phyloP scores from a whole-genome alignment of 1,140 invertebrate species.

The Hirudo medicinalis region DNA sequence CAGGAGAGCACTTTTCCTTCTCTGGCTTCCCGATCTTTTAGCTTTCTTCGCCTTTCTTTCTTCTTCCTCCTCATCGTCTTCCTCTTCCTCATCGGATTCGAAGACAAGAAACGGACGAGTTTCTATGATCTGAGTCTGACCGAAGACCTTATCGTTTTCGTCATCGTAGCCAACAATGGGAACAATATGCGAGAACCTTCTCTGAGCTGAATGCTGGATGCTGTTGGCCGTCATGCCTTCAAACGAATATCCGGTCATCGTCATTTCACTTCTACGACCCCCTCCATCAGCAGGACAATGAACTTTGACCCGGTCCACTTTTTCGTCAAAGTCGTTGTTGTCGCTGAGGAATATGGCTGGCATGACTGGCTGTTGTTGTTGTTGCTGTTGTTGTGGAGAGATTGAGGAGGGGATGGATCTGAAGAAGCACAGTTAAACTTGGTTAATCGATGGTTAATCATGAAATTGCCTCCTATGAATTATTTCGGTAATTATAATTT shows the following conservation, averaged over 20 bases:
- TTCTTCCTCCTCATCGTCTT: neutral
- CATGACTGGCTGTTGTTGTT: neutral
- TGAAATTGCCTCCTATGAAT: too few species aligned
- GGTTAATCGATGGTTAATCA: too few species aligned
- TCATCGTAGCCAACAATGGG: slow-evolving; percentile 8
- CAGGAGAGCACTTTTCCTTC: slow-evolving; percentile 12
- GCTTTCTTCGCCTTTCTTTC: neutral
- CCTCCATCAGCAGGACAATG: neutral
- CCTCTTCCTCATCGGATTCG: slow-evolving; percentile 2
- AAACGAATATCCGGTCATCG: slow-evolving; percentile 1
- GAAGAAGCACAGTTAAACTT: too few species aligned
- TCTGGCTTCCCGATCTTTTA: neutral
- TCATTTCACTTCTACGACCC: neutral
- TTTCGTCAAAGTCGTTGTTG: slow-evolving; percentile 2
- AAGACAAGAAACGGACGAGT: slow-evolving; percentile 5
- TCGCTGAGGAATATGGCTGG: neutral
- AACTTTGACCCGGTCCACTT: neutral
- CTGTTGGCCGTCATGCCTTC: neutral
- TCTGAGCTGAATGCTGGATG: neutral
- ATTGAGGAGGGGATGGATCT: too few species aligned
- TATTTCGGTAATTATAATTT: too few species aligned
- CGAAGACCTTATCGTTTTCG: neutral
- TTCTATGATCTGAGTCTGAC: slow-evolving; percentile 9
- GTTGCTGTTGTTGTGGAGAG: too few species aligned
- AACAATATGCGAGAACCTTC: neutral